Evolutionary conservation across 2,888 invertebrate species (phyloP), one percentile per base, ranked within the genome.

Genomic region (Ophioninae sp.): DNA sequence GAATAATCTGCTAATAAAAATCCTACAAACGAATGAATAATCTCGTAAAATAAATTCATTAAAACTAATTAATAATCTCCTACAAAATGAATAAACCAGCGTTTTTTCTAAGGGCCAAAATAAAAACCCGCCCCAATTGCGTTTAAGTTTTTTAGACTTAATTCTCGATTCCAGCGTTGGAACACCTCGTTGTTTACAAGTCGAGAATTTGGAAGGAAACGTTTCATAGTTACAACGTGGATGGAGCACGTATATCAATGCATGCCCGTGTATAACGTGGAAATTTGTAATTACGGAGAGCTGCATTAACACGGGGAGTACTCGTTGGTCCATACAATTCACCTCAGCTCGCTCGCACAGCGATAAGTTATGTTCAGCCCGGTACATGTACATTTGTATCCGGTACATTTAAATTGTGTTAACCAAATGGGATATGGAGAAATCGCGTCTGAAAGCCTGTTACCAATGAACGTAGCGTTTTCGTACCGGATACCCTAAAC

Each of bases 261-360:
- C 8, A 8, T 41, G 41, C 41, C 7, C 50, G 0, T 50, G 13
- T 17, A 23, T 41, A 57, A 62, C 62, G 62, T 70, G 56, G 70
- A 70, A 79, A 84, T 84, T 61, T 39, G 72, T 79, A 79, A 84
- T 84, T 84, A 84, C 72, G 75, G 56, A 30, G 81, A 30, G 81
- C 62, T 37, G 81, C 59, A 81, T 81, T 79, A 81, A 81, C 75
- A 81, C 59, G 23, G 57, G 23, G 20, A 62, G 70, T 68, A 21
- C 44, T 39, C 57, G 72, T 56, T 74, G 80, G 83, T 70, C 65
- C 74, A 69, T 67, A 41, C 61, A 65, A 23, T 62, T 78, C 59
- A 57, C 17, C 61, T 73, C 73, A 44, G 70, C 50, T 61, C 64
- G 44, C 67, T 67, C 57, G 56, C 59, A 67, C 70, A 74, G 62